phyloP scores from a whole-genome alignment of 2,113 vertebrate species.

The Brienomyrus longianalis region DNA sequence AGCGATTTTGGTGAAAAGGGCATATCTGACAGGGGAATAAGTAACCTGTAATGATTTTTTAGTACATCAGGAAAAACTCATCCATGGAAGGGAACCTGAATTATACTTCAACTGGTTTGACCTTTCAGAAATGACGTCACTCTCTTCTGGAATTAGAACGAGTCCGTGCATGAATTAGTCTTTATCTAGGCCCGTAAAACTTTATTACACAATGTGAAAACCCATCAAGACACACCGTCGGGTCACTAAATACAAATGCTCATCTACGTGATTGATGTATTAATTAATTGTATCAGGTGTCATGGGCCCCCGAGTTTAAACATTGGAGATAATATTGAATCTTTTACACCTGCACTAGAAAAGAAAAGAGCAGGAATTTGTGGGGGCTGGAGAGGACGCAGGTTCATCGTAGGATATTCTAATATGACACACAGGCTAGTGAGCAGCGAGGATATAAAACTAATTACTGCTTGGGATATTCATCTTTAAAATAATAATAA shows the following conservation, averaged over 20 bases:
- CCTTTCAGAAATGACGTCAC: not conserved
- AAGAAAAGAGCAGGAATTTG: not conserved
- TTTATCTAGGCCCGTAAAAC: slow-evolving; percentile 6
- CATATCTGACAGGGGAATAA: not conserved
- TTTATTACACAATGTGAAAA: not conserved
- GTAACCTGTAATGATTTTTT: not conserved
- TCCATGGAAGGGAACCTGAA: not conserved
- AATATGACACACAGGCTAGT: not conserved
- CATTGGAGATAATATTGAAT: not conserved
- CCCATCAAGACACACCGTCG: not conserved
- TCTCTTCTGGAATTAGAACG: not conserved
- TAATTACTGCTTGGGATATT: not conserved
- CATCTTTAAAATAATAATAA: not conserved
- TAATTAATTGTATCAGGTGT: not conserved
- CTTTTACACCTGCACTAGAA: not conserved
- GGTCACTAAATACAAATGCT: not conserved
- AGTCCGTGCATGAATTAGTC: not conserved
- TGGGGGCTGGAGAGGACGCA: not conserved
- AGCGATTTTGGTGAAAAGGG: not conserved
- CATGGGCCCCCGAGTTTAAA: not conserved
- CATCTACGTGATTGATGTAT: not conserved
- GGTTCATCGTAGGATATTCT: not conserved
- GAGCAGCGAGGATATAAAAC: not conserved
- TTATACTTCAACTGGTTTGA: not conserved
- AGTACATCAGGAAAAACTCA: not conserved